Base-by-base conservation (phyloP, 1,140 invertebrate genomes). In the Sycobia sp. region DNA sequence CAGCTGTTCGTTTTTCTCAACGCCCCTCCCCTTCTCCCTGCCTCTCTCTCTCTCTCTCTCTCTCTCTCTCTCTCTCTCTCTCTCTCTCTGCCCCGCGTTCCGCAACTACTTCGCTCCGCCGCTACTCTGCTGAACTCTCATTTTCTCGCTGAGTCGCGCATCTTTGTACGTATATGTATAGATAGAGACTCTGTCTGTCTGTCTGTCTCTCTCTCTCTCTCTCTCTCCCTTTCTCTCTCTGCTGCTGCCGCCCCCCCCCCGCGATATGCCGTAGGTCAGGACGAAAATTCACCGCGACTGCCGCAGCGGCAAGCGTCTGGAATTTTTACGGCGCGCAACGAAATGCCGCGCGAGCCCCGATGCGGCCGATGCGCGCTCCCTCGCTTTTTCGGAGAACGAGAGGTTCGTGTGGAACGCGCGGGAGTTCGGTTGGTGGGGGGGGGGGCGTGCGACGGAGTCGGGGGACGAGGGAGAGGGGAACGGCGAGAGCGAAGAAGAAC, bases 251-350 rank as follows among this genome's bases (percentile, higher is more conserved):
- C 41, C 16, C 4, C 7, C 20, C 2, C 44, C 14, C 50, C 34
- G 3, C 27, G 39, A 39, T 39, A 16, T 61, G 49, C 44, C 59
- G 59, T 44, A 61, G 50, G 59, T 54, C 59, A 54, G 32, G 59
- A 61, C 39, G 50, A 61, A 61, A 61, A 53, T 53, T 34, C 23
- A 38, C 46, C 46, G 23, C 49, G 46, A 29, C 10, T 27, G 29
- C 29, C 29, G 29, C 29, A 7, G 29, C 13, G 23, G 44, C 10
- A 20, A 10, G 23, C 54, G 36, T 41, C 46, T 43, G 50, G 50
- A 62, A 62, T 54, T 46, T 54, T 62, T 62, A 62, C 50, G 59
- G 53, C n/a, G 36, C 18, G 9, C 4, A 3, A 22, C n/a, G 11
- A 32, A 32, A 4, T 32, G 5, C 29, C 11, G 29, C 29, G 5